phyloP scores from a whole-genome alignment of 2,113 vertebrate species.

The Seriola dumerili region DNA sequence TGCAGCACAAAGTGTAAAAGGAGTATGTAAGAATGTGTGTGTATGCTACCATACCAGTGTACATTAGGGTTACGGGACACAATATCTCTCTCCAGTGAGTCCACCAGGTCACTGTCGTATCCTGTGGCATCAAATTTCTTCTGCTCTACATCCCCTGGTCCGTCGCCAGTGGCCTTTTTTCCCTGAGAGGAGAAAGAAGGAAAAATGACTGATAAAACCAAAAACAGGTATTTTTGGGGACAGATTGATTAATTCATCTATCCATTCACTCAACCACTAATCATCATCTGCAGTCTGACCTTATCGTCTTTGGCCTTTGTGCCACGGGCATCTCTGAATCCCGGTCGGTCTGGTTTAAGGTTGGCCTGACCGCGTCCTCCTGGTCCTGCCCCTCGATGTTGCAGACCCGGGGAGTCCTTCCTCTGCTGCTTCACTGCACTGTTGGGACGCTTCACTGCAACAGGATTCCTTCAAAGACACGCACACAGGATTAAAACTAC shows the following conservation, averaged over 20 bases:
- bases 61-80: constrained; percentile 96
- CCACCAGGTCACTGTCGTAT: constrained; percentile 93
- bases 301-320: constrained; percentile 91
- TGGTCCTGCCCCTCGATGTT: constrained; percentile 84
- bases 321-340: constrained; percentile 84
- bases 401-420: constrained; percentile 90
- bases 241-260: not conserved
- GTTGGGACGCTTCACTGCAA: constrained; percentile 89
- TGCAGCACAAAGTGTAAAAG: not conserved
- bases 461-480: constrained; percentile 77
- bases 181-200: constrained; percentile 74
- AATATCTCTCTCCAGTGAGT: constrained; percentile 96
- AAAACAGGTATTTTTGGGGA: not conserved
- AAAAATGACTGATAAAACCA: not conserved
- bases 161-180: constrained; percentile 88
- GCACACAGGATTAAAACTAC: not conserved
- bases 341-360: constrained; percentile 85
- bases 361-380: constrained; percentile 85
- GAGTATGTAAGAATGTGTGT: not conserved
- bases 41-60: constrained; percentile 88
- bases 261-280: not conserved
- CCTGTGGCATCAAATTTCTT: constrained; percentile 93
- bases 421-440: constrained; percentile 88
- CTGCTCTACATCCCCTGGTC: constrained; percentile 86
- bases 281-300: constrained; percentile 73